Base-by-base conservation (phyloP, 2,888 invertebrate species). In the Tiliacea citrago region DNA sequence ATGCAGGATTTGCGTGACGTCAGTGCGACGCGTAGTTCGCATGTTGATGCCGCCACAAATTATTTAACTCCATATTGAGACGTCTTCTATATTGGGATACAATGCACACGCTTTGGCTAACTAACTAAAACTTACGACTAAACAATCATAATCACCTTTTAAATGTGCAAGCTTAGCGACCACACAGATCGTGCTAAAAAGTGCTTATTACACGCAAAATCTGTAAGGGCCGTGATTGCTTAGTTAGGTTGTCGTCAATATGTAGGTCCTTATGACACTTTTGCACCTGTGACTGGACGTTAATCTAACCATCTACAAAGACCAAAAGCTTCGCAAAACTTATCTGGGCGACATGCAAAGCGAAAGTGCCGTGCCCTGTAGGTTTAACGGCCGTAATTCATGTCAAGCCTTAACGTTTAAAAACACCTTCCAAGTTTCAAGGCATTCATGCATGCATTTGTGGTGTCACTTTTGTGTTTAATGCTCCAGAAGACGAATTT, bases 261-360 rank as follows among this genome's bases (percentile, higher is more conserved):
- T 73, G 21, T 45, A 35, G 8, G 16, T 61, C 24, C 45, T 18
- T 21, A 39, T 29, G 9, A 18, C 60, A 47, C 16, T 29, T 6
- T n/a, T 51, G 47, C 49, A 80, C 74, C 45, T 80, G 39, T 58
- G 51, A 35, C 55, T 61, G 42, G 29, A 35, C 4, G 66, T 18
- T 73, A 45, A 66, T 45, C 6, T 45, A 60, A 53, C 51, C 29
- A 45, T 81, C 47, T 47, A 75, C 12, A 39, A 35, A 49, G 21
- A 35, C 13, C 24, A 21, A 21, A 35, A 51, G 35, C 29, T 42
- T 58, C 18, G 3, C 8, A 12, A 45, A 21, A 7, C 16, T 2
- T 29, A 18, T 53, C 45, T 60, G 8, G 29, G 7, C 5, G 24
- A 24, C 24, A n/a, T 21, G 18, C 21, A 47, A 53, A 35, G 45